A percentile compares a stretch with the other conserved stretches of the same genome.
phyloP scores from a whole-genome alignment of 1,140 invertebrate species.

The Danaus plexippus region DNA sequence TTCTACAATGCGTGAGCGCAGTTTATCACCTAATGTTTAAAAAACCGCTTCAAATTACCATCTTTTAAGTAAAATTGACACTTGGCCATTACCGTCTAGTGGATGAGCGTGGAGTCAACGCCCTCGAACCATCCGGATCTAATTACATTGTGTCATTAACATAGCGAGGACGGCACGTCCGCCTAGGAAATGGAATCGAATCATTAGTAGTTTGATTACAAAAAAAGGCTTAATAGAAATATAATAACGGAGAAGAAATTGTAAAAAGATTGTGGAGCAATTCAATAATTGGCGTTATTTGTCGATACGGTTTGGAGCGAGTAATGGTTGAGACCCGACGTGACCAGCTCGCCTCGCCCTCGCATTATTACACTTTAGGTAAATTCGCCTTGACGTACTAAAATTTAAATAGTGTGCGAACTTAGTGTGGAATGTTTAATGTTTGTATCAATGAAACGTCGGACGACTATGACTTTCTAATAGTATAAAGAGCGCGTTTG shows the following conservation, averaged over 20 bases:
- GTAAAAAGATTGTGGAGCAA: constrained; percentile 71
- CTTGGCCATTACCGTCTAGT: constrained; percentile 49
- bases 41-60: constrained; percentile 51
- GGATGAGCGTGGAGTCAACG: constrained; percentile 56
- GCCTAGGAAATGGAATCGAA: constrained; percentile 71
- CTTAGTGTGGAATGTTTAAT: constrained; percentile 12
- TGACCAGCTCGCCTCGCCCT: constrained; percentile 36
- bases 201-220: constrained; percentile 72
- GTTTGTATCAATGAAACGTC: constrained; percentile 21
- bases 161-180: constrained; percentile 64
- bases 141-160: constrained; percentile 69
- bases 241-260: constrained; percentile 72
- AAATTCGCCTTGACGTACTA: constrained; percentile 26
- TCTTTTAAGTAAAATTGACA: constrained; percentile 66
- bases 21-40: constrained; percentile 17
- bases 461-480: no score
- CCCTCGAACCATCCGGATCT: constrained; percentile 68
- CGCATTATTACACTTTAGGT: constrained; percentile 39
- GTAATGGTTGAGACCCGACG: constrained; percentile 64
- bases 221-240: constrained; percentile 71
- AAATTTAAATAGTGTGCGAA: constrained; percentile 18
- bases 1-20: constrained; percentile 1
- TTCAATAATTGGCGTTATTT: constrained; percentile 70
- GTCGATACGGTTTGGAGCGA: constrained; percentile 67
- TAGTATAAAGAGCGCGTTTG: no score